Conservation (phyloP, 2,888 invertebrate genomes). For the Amiota minor region DNA sequence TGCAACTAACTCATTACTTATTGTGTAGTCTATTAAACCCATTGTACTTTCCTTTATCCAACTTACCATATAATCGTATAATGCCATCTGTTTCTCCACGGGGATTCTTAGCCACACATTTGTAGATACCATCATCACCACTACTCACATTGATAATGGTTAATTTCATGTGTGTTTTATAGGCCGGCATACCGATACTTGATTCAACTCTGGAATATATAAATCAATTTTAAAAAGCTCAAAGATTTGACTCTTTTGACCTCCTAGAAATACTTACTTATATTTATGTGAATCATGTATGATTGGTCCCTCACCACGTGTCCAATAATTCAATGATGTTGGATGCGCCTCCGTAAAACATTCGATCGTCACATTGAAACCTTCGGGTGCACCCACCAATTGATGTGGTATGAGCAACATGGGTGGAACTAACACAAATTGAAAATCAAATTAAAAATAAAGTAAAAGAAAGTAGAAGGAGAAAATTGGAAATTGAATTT, state of each 20-base stretch:
- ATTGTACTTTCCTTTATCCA: background rate
- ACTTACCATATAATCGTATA: conserved; percentile 90
- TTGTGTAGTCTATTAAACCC: no score
- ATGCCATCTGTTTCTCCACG: conserved; percentile 92
- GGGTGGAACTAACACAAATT: conserved; percentile 81
- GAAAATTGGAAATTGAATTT: conserved; percentile 18
- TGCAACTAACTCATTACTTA: no score
- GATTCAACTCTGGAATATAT: conserved; percentile 76
- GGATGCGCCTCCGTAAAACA: conserved; percentile 95
- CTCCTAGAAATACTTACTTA: conserved; percentile 74
- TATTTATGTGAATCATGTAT: conserved; percentile 90
- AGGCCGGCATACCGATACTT: conserved; percentile 80
- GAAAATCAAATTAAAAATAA: conserved; percentile 33
- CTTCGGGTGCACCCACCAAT: conserved; percentile 88
- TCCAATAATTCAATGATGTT: conserved; percentile 92
- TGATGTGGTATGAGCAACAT: conserved; percentile 94
- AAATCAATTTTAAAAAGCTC: conserved; percentile 5
- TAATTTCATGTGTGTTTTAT: conserved; percentile 91
- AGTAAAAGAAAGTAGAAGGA: background rate
- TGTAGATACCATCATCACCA: conserved; percentile 89
- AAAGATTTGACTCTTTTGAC: background rate
- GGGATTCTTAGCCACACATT: conserved; percentile 89
- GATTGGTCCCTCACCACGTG: conserved; percentile 89
- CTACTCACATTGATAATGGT: conserved; percentile 85
- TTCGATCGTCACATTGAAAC: conserved; percentile 88